A percentile compares a stretch with the other conserved stretches of the same genome.
Evolutionary conservation across 2,888 invertebrate species (phyloP).

Genomic region (Harpalus rufipes): DNA sequence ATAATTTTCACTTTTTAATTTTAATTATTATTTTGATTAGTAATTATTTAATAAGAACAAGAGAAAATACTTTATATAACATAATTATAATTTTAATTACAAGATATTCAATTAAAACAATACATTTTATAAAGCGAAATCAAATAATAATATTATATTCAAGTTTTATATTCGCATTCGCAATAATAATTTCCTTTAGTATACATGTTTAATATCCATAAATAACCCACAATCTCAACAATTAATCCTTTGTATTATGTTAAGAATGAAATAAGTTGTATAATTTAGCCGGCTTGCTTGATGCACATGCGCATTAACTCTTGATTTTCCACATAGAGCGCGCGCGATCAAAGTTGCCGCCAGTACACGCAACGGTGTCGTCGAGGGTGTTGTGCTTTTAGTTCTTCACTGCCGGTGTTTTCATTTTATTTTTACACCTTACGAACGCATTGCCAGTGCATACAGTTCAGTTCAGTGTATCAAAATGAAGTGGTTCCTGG

Average conservation of each 20-base stretch:
- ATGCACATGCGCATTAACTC: conserved; percentile 45
- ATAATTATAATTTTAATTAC: neutral
- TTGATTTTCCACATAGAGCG: conserved; percentile 54
- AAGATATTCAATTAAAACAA: neutral
- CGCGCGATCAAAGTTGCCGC: conserved; percentile 50
- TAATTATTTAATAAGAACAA: neutral
- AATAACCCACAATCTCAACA: neutral
- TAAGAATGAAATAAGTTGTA: conserved; percentile 21
- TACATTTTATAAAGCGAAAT: neutral
- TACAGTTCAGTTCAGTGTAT: conserved; percentile 19
- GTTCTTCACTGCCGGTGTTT: conserved; percentile 40
- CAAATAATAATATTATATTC: too few species aligned
- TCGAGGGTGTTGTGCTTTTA: conserved; percentile 29
- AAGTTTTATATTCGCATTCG: too few species aligned
- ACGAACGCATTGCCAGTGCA: conserved; percentile 25
- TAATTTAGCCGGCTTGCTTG: neutral
- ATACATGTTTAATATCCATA: too few species aligned
- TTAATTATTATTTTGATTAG: too few species aligned
- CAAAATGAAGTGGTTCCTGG: conserved; percentile 58
- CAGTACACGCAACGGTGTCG: conserved; percentile 46
- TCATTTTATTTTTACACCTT: conserved; percentile 44
- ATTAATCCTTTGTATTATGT: neutral
- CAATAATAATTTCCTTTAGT: neutral
- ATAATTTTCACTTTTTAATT: too few species aligned
- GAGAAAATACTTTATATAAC: neutral